Conservation (phyloP, 2,888 invertebrate genomes). For the Hymenopus coronatus region DNA sequence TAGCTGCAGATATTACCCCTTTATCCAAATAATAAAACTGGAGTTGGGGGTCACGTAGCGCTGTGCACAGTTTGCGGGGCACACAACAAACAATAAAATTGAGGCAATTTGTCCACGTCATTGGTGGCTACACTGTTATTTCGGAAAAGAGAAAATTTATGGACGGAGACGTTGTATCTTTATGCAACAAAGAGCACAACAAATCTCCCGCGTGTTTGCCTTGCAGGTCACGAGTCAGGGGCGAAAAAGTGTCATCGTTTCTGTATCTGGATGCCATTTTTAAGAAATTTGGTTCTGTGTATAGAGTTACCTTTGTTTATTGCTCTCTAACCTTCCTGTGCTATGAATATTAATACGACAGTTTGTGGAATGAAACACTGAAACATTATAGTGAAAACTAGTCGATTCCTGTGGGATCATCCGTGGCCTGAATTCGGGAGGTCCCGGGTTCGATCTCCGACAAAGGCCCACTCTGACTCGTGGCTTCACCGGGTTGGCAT, state of each 20-base stretch:
- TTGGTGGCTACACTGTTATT: neutral
- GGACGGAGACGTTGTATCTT: conserved; percentile 10
- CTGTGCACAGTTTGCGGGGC: too few relatives aligned
- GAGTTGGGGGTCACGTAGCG: neutral
- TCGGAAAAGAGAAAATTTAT: conserved; percentile 6
- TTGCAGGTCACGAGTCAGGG: neutral
- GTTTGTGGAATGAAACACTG: neutral
- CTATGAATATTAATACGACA: neutral
- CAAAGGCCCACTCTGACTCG: too few relatives aligned
- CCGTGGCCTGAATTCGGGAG: too few relatives aligned
- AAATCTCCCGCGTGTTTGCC: neutral
- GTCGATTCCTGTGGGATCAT: too few relatives aligned
- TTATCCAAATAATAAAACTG: neutral
- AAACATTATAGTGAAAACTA: too few relatives aligned
- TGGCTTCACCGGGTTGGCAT: too few relatives aligned
- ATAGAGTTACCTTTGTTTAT: neutral
- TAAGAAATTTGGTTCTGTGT: neutral
- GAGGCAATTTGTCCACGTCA: conserved; percentile 18
- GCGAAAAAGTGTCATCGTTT: neutral
- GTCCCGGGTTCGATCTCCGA: too few relatives aligned
- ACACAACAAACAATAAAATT: conserved; percentile 9
- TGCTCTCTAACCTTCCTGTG: neutral
- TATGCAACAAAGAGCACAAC: neutral
- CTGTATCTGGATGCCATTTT: neutral
- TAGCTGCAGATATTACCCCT: neutral